A percentile compares a stretch with the other conserved stretches of the same genome.
phyloP scores from a whole-genome alignment of 1,140 invertebrate genomes.

The Cotesia glomerata region DNA sequence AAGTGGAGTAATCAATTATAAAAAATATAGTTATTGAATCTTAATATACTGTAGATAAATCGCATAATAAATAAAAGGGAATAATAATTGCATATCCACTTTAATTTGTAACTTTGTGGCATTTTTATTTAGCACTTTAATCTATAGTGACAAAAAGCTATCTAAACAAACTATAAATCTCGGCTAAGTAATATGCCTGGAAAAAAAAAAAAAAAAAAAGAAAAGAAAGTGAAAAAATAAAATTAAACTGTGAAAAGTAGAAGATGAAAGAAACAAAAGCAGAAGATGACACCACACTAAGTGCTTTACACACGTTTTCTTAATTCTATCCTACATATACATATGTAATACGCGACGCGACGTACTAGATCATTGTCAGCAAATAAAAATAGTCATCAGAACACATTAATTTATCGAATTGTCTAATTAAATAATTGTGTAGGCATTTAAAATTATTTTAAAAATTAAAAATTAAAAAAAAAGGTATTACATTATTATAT shows the following conservation, averaged over 20 bases:
- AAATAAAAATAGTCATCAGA: constrained; percentile 13
- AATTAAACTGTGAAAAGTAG: too few relatives aligned
- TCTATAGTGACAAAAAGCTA: constrained; percentile 35
- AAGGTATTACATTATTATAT: too few relatives aligned
- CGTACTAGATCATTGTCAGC: not conserved
- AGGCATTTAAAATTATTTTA: too few relatives aligned
- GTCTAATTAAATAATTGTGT: too few relatives aligned
- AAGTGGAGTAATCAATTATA: too few relatives aligned
- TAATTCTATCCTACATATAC: too few relatives aligned
- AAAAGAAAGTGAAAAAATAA: not conserved
- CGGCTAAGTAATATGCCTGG: constrained; percentile 4
- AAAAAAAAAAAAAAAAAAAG: not conserved
- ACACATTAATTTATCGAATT: not conserved
- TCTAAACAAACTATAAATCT: constrained; percentile 51
- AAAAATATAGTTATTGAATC: too few relatives aligned
- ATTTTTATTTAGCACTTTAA: constrained; percentile 39
- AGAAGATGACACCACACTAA: constrained; percentile 3
- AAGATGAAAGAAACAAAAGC: constrained; percentile 6
- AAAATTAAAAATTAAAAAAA: too few relatives aligned
- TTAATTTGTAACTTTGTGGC: constrained; percentile 13
- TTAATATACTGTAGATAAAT: too few relatives aligned
- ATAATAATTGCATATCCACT: constrained; percentile 4
- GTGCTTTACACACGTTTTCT: not conserved
- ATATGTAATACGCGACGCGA: not conserved
- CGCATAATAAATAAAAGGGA: not conserved